phyloP scores from a whole-genome alignment of 1,140 invertebrate species.

The Leptinotarsa undecemlineata region DNA sequence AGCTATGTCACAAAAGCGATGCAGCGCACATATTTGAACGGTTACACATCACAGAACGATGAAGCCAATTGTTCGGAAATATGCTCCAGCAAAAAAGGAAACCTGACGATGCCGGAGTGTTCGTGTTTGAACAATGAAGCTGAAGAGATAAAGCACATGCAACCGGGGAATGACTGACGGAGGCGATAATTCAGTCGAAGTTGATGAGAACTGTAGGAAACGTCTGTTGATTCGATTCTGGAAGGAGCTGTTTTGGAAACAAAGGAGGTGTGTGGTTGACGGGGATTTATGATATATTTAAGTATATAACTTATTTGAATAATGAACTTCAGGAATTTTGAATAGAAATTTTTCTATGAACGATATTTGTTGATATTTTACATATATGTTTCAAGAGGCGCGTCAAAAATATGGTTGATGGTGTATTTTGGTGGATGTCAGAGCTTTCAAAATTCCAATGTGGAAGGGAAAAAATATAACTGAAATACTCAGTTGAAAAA shows the following conservation, averaged over 20 bases:
- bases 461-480: too few species aligned
- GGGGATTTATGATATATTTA: too few species aligned
- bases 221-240: not conserved
- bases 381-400: too few species aligned
- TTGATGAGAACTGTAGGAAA: not conserved
- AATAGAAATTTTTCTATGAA: too few species aligned
- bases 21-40: constrained; percentile 6
- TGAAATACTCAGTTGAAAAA: too few species aligned
- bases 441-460: too few species aligned
- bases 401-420: too few species aligned
- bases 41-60: constrained; percentile 1
- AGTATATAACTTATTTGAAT: too few species aligned
- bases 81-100: not conserved
- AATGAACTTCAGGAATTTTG: too few species aligned
- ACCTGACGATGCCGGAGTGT: not conserved
- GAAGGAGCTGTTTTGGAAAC: not conserved
- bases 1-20: not conserved
- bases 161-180: constrained; percentile 2
- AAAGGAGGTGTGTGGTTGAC: not conserved
- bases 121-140: constrained; percentile 14
- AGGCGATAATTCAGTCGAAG: not conserved
- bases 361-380: not conserved
- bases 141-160: constrained; percentile 20
- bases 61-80: constrained; percentile 25
- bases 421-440: too few species aligned